A percentile compares a stretch with the other conserved stretches of the same genome.
Conservation (phyloP, 1,140 invertebrate species). For the Metaphire vulgaris region DNA sequence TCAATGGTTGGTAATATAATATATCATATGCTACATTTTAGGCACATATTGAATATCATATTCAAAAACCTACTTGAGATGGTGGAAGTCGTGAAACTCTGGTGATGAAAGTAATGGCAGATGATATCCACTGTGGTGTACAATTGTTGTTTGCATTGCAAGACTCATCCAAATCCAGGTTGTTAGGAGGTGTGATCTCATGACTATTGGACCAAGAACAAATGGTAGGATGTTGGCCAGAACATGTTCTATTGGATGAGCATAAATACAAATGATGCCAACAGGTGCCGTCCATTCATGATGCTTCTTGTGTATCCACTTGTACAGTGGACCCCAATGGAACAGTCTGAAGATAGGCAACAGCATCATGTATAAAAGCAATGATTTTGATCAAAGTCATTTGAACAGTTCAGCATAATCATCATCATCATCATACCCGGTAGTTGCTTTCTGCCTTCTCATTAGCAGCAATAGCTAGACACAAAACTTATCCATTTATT, state of each 20-base stretch:
- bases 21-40: no score
- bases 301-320: slow-evolving; percentile 76
- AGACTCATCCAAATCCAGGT: slow-evolving; percentile 75
- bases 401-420: no score
- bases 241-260: slow-evolving; percentile 78
- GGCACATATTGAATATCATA: background rate
- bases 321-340: slow-evolving; percentile 69
- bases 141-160: slow-evolving; percentile 70
- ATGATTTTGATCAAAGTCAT: background rate
- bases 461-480: no score
- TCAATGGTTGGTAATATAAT: no score
- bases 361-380: background rate
- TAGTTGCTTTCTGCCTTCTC: no score
- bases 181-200: slow-evolving; percentile 68
- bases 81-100: slow-evolving; percentile 83
- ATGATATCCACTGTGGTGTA: slow-evolving; percentile 81
- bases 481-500: no score
- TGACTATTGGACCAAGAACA: slow-evolving; percentile 68
- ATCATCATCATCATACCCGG: no score
- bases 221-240: slow-evolving; percentile 74
- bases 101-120: slow-evolving; percentile 78
- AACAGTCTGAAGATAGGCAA: slow-evolving; percentile 58
- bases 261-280: slow-evolving; percentile 69
- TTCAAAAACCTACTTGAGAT: slow-evolving; percentile 61
- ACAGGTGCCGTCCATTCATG: slow-evolving; percentile 48